Evolutionary conservation across 2,113 vertebrate genomes (phyloP).

Genomic region (Alouatta palliata): DNA sequence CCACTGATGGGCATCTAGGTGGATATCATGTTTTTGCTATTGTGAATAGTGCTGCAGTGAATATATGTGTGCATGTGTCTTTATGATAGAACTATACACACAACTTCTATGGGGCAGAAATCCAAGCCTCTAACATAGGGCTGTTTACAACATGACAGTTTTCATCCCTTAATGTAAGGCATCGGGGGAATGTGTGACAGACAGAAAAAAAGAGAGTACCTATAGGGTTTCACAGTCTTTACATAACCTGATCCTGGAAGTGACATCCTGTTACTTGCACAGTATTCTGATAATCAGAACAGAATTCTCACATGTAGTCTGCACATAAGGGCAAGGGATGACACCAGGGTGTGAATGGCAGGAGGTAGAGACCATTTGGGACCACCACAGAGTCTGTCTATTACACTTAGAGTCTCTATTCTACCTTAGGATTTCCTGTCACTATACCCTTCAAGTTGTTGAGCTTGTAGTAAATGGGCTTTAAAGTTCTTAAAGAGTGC

Average conservation of each 20-base stretch:
- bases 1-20: too few relatives aligned
- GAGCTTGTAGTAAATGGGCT: neutral
- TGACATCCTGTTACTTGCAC: neutral
- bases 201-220: neutral
- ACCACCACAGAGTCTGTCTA: neutral
- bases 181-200: neutral
- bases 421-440: neutral
- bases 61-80: too few relatives aligned
- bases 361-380: neutral
- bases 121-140: neutral
- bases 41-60: too few relatives aligned
- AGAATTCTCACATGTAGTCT: fast-evolving
- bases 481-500: neutral
- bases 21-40: too few relatives aligned
- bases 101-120: neutral
- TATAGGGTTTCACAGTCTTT: neutral
- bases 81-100: too few relatives aligned
- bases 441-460: neutral
- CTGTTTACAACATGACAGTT: neutral
- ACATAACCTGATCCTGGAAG: neutral
- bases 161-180: neutral
- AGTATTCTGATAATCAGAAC: neutral
- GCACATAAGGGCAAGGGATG: neutral
- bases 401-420: neutral
- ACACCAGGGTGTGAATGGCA: neutral